Base-by-base conservation (phyloP, 2,888 invertebrate genomes). In the Drosophila subsilvestris region DNA sequence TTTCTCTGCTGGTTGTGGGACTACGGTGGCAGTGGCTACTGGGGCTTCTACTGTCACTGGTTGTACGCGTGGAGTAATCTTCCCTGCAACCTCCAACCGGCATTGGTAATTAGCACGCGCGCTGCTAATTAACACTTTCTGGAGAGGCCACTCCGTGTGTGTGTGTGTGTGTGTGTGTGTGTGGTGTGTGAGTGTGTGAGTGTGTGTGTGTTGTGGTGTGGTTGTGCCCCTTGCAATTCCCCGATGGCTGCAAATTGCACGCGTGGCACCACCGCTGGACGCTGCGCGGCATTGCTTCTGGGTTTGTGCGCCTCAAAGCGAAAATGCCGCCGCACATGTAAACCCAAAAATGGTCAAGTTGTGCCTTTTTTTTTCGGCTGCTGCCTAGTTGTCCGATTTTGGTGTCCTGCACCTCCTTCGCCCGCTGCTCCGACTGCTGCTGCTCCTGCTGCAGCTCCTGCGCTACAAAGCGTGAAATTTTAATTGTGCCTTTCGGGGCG, bases 401-500 rank as follows among this genome's bases (percentile, higher is more conserved):
- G 82, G 88, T 43, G 44, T 67, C 74, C 67, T 53, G 44, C 57
- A 37, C 54, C 48, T 29, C 43, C 43, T 44, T 27, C 47, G 17
- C 53, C 43, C 18, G 44, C 27, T 18, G 12, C 56, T 27, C 47
- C 53, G 50, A 62, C 10, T 10, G 20, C 42, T 27, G n/a, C 47
- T 45, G 20, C 42, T 27, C 17, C 47, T 45, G 50, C 66, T 10
- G 37, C 42, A 29, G 29, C 25, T 17, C 27, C 42, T 27, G n/a
- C 43, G 51, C 53, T 50, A 60, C 65, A 71, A 60, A 80, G 88
- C 85, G 86, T 86, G 80, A 88, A 86, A 86, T 88, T 86, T 86
- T 86, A 86, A 86, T 88, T 86, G 85, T 86, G 85, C 70, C 84
- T 83, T 88, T 79, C 82, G 86, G 84, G 86, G 86, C 86, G 84